Evolutionary conservation across 30 jellyfish, hydroid and myxozoan genomes (phyloP), one percentile per base, ranked within the genome.

Genomic region (Chironex yamaguchii): DNA sequence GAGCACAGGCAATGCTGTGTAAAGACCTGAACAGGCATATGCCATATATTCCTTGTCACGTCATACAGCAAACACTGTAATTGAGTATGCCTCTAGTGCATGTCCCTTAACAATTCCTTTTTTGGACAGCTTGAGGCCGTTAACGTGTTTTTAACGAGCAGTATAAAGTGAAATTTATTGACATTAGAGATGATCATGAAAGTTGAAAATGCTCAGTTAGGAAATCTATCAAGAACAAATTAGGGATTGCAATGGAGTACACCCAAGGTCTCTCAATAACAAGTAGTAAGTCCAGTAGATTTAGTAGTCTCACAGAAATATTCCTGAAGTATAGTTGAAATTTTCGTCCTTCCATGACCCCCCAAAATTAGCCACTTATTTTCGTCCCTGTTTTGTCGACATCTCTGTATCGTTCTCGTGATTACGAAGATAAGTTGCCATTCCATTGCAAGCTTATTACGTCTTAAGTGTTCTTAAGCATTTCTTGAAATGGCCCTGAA

Each of bases 161-260:
- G 79, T 27, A 66, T 62, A 24, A 66, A 66, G 29, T 6, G 79
- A 6, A 23, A 50, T 4, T 31, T 74, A 14, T 24, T 24, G n/a
- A 53, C 48, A 48, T 50, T 22, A 3, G 12, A 36, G 17, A 3
- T 13, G 3, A 3, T 22, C 21, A 3, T 36, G 12, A 51, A 21
- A 6, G 34, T 74, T 13, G 80, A 48, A 3, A 50, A 50, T 74
- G 30, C 51, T 53, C 67, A n/a, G 87, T 27, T 74, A 3, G 24
- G 82, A 30, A 76, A 32, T 49, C 27, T 50, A 22, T 76, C 89
- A 23, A 54, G 24, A 76, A 76, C 80, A 26, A 52, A 81, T 20
- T 76, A 81, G 83, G 22, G 26, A 11, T 28, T 81, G 4, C 89
- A 81, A n/a, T n/a, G 81, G 4, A 81, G 58, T 31, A 51, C 89